Conservation (phyloP, 2,113 vertebrate species). For the Misgurnus anguillicaudatus region DNA sequence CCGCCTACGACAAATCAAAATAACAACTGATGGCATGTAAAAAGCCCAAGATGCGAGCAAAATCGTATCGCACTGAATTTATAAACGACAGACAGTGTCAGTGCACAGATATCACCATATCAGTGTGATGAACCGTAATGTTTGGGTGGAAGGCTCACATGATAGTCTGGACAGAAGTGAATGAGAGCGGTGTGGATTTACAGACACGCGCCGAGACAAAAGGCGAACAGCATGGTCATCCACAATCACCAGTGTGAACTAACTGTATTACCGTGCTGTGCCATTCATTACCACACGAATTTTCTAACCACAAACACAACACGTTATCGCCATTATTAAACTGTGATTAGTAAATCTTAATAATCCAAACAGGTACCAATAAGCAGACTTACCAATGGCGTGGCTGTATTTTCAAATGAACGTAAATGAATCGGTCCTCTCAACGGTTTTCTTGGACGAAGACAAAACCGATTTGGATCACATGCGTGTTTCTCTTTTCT, state of each 20-base stretch:
- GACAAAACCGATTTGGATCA: conserved; percentile 8
- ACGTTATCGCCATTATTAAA: not conserved
- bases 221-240: conserved; percentile 39
- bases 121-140: conserved; percentile 15
- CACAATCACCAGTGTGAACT: not conserved
- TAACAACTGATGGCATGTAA: conserved; percentile 8
- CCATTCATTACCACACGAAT: not conserved
- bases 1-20: conserved; percentile 43
- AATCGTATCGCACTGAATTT: not conserved
- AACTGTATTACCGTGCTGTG: not conserved
- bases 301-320: not conserved
- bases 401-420: conserved; percentile 34
- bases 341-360: not conserved
- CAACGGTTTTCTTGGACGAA: not conserved
- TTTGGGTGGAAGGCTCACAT: conserved; percentile 33
- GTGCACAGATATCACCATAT: not conserved
- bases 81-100: not conserved
- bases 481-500: conserved; percentile 20
- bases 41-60: conserved; percentile 3
- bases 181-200: conserved; percentile 2
- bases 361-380: not conserved
- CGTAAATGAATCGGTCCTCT: not conserved
- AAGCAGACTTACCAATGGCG: conserved; percentile 35
- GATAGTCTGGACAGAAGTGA: not conserved
- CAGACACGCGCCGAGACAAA: conserved; percentile 37